Conservation (phyloP, 2,888 invertebrate genomes). For the Aromia moschata region DNA sequence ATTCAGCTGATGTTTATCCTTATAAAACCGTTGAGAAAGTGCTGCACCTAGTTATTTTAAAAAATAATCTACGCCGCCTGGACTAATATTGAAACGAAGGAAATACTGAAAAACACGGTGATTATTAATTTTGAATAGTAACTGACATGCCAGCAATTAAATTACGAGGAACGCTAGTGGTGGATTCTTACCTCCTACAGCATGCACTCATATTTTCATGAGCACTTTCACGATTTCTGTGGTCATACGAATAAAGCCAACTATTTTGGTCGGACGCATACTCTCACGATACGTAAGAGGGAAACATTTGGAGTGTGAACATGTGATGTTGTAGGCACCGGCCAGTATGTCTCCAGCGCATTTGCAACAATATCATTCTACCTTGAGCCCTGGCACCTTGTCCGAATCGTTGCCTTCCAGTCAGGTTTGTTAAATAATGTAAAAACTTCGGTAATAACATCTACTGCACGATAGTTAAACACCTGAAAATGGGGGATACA, state of each 20-base stretch:
- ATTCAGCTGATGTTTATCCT: too few relatives aligned
- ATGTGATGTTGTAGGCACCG: constrained; percentile 77
- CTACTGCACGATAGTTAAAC: constrained; percentile 26
- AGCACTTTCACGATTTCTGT: constrained; percentile 37
- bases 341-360: constrained; percentile 92
- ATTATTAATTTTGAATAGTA: too few relatives aligned
- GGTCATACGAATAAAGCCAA: constrained; percentile 45
- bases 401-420: constrained; percentile 83
- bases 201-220: constrained; percentile 38
- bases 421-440: constrained; percentile 70
- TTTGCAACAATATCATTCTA: constrained; percentile 78
- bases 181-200: constrained; percentile 35
- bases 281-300: constrained; percentile 8
- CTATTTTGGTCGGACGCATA: constrained; percentile 25
- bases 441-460: constrained; percentile 18
- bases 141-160: too few relatives aligned
- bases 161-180: constrained; percentile 31
- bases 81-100: too few relatives aligned
- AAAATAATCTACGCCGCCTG: too few relatives aligned
- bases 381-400: constrained; percentile 69
- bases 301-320: constrained; percentile 39
- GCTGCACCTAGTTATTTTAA: too few relatives aligned
- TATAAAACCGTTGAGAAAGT: too few relatives aligned
- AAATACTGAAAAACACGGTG: too few relatives aligned
- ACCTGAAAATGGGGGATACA: constrained; percentile 20